Evolutionary conservation across 2,888 invertebrate genomes (phyloP), one percentile per base, ranked within the genome.

Genomic region (Nezara viridula): DNA sequence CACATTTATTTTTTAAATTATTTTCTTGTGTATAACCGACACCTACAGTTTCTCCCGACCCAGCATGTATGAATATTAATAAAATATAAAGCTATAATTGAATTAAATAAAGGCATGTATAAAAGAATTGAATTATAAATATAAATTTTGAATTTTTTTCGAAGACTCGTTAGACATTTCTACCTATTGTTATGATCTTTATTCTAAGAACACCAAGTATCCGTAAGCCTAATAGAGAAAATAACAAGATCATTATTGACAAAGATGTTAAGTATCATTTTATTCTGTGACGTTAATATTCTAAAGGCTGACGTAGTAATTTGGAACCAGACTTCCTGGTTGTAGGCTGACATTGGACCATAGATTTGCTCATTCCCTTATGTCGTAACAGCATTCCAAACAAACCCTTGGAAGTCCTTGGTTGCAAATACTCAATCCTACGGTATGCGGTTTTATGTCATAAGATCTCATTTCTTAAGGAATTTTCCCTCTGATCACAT

Each of bases 281-380:
- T 44, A 44, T 40, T 81, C 16, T 32, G 37, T 73, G 66, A 73
- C 66, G 66, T 24, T 81, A 81, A 47, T 81, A 81, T n/a, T 44
- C n/a, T 12, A 81, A 81, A 81, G 81, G 81, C 44, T 47, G n/a
- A n/a, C n/a, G 21, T 40, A 3, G 81, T 81, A 81, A 47, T 81
- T 81, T 81, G 40, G 81, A 44, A 12, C 4, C n/a, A 47, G 40
- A 81, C 81, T 81, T 81, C 81, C 81, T 81, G 44, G 81, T 81
- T 44, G 81, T 81, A 47, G 81, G 24, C 40, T 81, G 81, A 81
- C 81, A 81, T 81, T 81, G 81, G 81, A 81, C 81, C 81, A 47
- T 47, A 44, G 44, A 44, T 47, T 47, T 44, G 81, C 81, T 44
- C 81, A 81, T 44, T 81, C 81, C 44, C 44, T 81, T 44, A 47